Percentiles rank a stretch among this genome's conserved stretches.
phyloP scores from a whole-genome alignment of 2,113 vertebrate genomes.

The Stigmatopora argus region DNA sequence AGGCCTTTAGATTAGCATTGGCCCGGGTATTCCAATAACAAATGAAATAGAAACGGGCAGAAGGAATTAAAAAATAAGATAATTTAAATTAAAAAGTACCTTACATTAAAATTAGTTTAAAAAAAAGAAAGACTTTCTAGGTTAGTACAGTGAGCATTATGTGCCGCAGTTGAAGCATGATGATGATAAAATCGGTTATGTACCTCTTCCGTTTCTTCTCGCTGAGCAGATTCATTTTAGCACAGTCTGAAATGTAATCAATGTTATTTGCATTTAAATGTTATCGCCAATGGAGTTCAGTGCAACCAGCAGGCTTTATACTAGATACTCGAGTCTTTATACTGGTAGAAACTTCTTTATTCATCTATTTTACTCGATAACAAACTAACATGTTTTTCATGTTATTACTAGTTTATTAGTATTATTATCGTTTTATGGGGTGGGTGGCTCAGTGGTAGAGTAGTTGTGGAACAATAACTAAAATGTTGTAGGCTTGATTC shows the following conservation, averaged over 20 bases:
- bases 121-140: not conserved
- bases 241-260: slow-evolving; percentile 35
- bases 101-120: not conserved
- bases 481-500: too few species aligned
- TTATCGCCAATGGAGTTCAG: slow-evolving; percentile 22
- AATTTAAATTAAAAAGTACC: too few species aligned
- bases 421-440: too few species aligned
- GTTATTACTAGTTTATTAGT: not conserved
- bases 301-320: slow-evolving; percentile 17
- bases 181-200: slow-evolving; percentile 28
- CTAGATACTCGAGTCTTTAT: slow-evolving; percentile 28
- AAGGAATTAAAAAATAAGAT: too few species aligned
- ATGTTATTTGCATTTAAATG: slow-evolving; percentile 60
- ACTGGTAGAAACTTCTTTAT: not conserved
- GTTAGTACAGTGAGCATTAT: slow-evolving; percentile 7
- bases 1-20: not conserved
- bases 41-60: not conserved
- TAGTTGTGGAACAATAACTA: too few species aligned
- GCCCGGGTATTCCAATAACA: not conserved
- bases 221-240: slow-evolving; percentile 25
- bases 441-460: too few species aligned
- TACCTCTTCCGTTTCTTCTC: slow-evolving; percentile 1
- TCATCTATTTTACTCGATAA: not conserved
- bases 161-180: slow-evolving; percentile 8
- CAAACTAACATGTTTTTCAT: not conserved